phyloP scores from a whole-genome alignment of 2,797 vertebrate genomes.

The Synaphobranchus kaupii region DNA sequence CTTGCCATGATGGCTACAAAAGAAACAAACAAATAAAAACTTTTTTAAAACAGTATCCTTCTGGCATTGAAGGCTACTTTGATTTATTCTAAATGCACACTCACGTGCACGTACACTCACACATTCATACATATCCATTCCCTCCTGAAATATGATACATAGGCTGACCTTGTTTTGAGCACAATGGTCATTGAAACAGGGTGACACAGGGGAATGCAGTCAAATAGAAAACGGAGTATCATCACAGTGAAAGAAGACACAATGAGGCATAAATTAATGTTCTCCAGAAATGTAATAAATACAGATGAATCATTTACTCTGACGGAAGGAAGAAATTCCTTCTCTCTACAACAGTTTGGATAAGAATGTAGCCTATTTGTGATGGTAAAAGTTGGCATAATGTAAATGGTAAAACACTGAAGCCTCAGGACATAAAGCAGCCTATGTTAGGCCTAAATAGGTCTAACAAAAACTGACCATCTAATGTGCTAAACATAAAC shows the following conservation, averaged over 20 bases:
- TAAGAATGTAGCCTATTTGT: too few relatives aligned
- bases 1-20: background rate
- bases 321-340: background rate
- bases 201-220: background rate
- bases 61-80: background rate
- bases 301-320: background rate
- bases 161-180: conserved; percentile 3
- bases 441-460: too few relatives aligned
- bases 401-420: too few relatives aligned
- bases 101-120: background rate
- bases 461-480: too few relatives aligned
- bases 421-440: too few relatives aligned
- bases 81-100: background rate
- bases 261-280: background rate
- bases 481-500: too few relatives aligned
- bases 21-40: background rate
- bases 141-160: background rate
- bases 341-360: background rate
- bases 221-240: background rate
- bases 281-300: background rate
- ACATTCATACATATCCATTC: background rate
- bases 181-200: background rate
- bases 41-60: background rate
- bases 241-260: background rate
- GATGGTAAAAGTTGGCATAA: too few relatives aligned